Conservation (phyloP, 2,113 vertebrate species). For the Catharus bicknelli region DNA sequence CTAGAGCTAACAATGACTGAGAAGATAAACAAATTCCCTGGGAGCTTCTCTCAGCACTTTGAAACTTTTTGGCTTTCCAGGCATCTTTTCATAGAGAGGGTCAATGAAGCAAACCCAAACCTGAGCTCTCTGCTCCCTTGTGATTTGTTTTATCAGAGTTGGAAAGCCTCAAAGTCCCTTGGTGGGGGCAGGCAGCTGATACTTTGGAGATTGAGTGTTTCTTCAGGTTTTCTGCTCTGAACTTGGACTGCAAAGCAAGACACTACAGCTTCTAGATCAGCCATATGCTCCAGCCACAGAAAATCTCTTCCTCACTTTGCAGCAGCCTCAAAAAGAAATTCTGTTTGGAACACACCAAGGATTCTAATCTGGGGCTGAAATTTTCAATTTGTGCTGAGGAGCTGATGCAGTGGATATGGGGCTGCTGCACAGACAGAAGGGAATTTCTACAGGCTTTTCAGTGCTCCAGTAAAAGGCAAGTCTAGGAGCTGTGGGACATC, state of each 20-base stretch:
- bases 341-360: not conserved
- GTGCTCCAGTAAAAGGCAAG: not conserved
- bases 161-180: not conserved
- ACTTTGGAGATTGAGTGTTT: not conserved
- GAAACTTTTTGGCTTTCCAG: not conserved
- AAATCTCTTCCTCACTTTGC: not conserved
- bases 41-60: not conserved
- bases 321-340: not conserved
- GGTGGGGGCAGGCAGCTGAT: fast-evolving
- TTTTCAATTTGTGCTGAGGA: not conserved
- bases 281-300: not conserved
- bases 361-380: not conserved
- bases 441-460: not conserved
- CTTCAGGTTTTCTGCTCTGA: not conserved
- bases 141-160: not conserved
- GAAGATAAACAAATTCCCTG: not conserved
- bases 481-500: not conserved
- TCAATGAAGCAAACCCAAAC: not conserved
- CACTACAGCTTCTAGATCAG: not conserved
- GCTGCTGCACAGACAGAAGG: not conserved
- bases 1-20: not conserved
- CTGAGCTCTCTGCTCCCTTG: not conserved
- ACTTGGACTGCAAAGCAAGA: fast-evolving
- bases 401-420: not conserved
- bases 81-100: not conserved